Conservation (phyloP, 2,888 invertebrate genomes). For the Callosobruchus maculatus region DNA sequence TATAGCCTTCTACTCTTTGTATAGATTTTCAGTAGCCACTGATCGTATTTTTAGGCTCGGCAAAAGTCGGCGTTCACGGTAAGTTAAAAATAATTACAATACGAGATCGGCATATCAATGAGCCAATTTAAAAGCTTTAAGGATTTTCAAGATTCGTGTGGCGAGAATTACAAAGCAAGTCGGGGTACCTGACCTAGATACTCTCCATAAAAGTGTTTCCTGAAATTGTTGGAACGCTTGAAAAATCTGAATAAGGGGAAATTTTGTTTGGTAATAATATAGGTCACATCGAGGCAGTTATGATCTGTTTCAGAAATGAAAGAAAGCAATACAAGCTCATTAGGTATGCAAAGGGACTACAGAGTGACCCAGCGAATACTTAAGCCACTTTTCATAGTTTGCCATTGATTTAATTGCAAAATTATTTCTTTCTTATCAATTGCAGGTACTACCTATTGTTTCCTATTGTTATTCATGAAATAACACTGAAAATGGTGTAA, state of each 20-base stretch:
- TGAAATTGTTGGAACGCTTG: background rate
- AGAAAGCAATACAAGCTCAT: no score
- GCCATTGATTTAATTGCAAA: no score
- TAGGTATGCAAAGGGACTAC: no score
- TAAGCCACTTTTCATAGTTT: no score
- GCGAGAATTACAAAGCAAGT: background rate
- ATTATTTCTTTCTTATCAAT: no score
- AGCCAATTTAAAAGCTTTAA: background rate
- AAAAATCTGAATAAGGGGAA: background rate
- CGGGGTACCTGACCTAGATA: background rate
- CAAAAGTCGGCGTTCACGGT: background rate
- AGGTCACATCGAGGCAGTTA: background rate
- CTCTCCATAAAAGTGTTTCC: background rate
- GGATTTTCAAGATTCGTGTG: background rate
- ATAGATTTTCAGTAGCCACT: background rate
- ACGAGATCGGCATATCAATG: background rate
- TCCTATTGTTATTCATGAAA: no score
- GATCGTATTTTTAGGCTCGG: background rate
- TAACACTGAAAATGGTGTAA: no score
- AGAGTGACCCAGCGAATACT: no score
- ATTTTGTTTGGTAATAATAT: background rate
- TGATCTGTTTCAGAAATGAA: no score
- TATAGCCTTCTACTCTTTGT: background rate
- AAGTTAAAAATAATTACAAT: background rate
- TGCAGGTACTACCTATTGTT: no score